These are phyloP conservation scores for Sorex fumeus DNA, from an alignment of 2,113 vertebrate species.

Conservation along the genomic window DNA sequence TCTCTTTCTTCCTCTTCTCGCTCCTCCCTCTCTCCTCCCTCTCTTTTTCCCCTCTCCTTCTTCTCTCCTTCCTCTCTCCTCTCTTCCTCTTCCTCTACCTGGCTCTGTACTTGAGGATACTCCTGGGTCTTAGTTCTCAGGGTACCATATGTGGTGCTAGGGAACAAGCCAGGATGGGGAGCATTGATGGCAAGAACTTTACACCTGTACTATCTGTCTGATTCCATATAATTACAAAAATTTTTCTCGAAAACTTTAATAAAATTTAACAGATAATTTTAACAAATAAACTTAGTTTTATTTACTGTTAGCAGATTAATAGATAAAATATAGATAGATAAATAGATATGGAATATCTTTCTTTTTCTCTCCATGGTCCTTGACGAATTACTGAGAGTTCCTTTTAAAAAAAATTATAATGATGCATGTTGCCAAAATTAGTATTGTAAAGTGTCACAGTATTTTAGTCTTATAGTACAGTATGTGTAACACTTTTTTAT, in stretches of 20 bases:
- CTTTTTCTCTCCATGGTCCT: not conserved
- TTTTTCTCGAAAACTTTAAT: not conserved
- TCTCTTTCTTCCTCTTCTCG: no score
- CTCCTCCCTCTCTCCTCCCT: no score
- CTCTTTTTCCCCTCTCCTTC: no score
- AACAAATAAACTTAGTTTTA: not conserved
- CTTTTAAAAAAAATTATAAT: not conserved
- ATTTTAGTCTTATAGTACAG: not conserved
- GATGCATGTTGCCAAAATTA: not conserved
- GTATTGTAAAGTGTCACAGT: not conserved
- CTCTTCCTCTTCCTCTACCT: no score
- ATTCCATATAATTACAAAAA: not conserved
- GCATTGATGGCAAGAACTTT: no score
- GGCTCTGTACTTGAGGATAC: not conserved
- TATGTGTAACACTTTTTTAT: not conserved
- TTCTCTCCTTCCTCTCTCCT: no score
- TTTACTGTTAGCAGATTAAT: not conserved
- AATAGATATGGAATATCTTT: not conserved
- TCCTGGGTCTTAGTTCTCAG: no score
- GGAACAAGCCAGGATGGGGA: no score
- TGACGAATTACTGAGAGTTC: slow-evolving; percentile 27
- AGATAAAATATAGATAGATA: not conserved
- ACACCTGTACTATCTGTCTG: no score
- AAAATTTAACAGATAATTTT: slow-evolving; percentile 11
- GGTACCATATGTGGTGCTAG: no score